These are phyloP conservation scores for Thelaira solivaga DNA, from an alignment of 2,888 invertebrate genomes.

Conservation along the genomic window DNA sequence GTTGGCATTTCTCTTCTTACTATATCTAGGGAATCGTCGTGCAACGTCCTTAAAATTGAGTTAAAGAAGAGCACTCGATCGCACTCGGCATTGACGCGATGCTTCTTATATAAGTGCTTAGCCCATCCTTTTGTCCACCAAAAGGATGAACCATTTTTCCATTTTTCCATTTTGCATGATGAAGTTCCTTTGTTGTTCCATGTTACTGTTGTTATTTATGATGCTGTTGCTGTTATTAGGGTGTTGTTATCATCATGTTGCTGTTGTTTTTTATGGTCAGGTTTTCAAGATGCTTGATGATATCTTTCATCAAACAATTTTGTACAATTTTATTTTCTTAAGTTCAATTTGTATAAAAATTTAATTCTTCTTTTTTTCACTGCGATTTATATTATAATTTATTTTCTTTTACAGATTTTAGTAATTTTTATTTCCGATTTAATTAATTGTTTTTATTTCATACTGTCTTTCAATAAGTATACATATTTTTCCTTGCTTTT, in stretches of 20 bases:
- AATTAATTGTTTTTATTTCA: background rate
- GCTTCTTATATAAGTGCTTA: background rate
- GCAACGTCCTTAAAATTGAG: background rate
- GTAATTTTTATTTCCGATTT: background rate
- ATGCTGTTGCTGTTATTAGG: background rate
- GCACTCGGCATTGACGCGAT: background rate
- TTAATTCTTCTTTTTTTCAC: background rate
- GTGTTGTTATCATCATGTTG: no score
- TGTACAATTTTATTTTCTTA: background rate
- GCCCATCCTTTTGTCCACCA: background rate
- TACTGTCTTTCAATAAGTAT: no score
- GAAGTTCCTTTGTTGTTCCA: background rate
- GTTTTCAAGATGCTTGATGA: background rate
- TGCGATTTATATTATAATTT: background rate
- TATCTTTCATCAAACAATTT: background rate
- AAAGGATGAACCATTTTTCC: slow-evolving; percentile 1
- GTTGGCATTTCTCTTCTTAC: background rate
- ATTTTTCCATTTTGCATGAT: no score
- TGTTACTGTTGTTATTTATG: background rate
- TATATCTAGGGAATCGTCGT: background rate
- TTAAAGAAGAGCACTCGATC: background rate
- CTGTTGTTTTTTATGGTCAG: background rate
- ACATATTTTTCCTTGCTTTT: no score
- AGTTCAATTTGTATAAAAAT: background rate
- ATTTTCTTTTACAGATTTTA: background rate